These are phyloP conservation scores for Leucoraja erinaceus DNA, from an alignment of 2,113 vertebrate genomes.

Conservation along the genomic window DNA sequence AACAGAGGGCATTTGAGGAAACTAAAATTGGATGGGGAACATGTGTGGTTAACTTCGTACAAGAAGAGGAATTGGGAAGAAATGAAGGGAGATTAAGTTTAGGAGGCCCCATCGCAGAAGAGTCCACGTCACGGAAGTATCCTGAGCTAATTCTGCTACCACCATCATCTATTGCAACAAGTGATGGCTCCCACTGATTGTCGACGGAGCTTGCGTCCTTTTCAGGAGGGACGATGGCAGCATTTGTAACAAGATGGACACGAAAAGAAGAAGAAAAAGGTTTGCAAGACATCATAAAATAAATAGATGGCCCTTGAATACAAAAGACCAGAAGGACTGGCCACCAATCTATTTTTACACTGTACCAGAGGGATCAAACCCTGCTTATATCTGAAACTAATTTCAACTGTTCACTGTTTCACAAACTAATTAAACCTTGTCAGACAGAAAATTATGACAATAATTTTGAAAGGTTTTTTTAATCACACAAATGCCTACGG, in stretches of 20 bases:
- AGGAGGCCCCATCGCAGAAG: too few relatives aligned
- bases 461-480: constrained; percentile 5
- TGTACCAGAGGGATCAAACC: not conserved
- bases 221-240: too few relatives aligned
- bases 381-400: not conserved
- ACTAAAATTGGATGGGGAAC: not conserved
- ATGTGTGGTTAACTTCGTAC: not conserved
- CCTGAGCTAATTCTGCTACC: too few relatives aligned
- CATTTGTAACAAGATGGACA: too few relatives aligned
- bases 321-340: not conserved
- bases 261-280: not conserved
- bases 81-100: not conserved
- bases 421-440: not conserved
- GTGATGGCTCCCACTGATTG: too few relatives aligned
- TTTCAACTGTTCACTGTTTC: not conserved
- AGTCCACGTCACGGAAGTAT: too few relatives aligned
- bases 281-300: not conserved
- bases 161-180: too few relatives aligned
- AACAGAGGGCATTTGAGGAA: not conserved
- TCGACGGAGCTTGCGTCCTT: too few relatives aligned
- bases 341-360: not conserved
- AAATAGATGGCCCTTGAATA: not conserved
- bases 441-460: not conserved
- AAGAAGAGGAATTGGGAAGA: not conserved
- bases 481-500: not conserved